phyloP scores from a whole-genome alignment of 2,888 invertebrate species.

The Cerastis leucographa region DNA sequence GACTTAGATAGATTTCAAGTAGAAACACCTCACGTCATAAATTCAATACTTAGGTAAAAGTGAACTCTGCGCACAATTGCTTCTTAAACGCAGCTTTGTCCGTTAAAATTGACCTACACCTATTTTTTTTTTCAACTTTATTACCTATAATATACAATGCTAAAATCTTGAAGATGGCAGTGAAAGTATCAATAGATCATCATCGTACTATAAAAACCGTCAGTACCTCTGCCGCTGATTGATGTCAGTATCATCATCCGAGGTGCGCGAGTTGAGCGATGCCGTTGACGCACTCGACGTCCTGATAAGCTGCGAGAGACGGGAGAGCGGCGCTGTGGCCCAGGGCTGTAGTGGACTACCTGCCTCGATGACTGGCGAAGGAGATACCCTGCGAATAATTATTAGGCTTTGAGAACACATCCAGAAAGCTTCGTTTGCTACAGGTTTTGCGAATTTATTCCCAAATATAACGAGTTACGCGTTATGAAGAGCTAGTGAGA shows the following conservation, averaged over 20 bases:
- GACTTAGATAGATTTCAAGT: slow-evolving; percentile 20
- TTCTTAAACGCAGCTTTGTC: slow-evolving; percentile 5
- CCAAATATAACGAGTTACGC: background rate
- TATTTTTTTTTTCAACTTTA: background rate
- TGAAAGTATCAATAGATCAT: slow-evolving; percentile 24
- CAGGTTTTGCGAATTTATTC: background rate
- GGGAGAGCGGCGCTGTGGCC: slow-evolving; percentile 86
- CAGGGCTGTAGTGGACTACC: slow-evolving; percentile 86
- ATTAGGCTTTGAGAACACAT: background rate
- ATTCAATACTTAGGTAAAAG: background rate
- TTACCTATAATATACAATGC: background rate
- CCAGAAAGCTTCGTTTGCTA: background rate
- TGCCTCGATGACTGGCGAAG: slow-evolving; percentile 73
- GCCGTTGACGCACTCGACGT: slow-evolving; percentile 81
- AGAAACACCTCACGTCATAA: slow-evolving; percentile 20
- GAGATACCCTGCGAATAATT: slow-evolving; percentile 79
- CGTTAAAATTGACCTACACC: background rate
- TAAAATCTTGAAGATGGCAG: slow-evolving; percentile 51
- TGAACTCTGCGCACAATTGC: background rate
- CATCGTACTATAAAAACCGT: background rate
- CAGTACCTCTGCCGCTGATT: slow-evolving; percentile 73
- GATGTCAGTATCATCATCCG: slow-evolving; percentile 72
- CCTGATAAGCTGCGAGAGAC: slow-evolving; percentile 82
- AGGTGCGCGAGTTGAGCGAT: slow-evolving; percentile 78
- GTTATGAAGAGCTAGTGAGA: too few species aligned